Evolutionary conservation across 2,797 vertebrate genomes (phyloP), one percentile per base, ranked within the genome.

Genomic region (Psittacula echo): DNA sequence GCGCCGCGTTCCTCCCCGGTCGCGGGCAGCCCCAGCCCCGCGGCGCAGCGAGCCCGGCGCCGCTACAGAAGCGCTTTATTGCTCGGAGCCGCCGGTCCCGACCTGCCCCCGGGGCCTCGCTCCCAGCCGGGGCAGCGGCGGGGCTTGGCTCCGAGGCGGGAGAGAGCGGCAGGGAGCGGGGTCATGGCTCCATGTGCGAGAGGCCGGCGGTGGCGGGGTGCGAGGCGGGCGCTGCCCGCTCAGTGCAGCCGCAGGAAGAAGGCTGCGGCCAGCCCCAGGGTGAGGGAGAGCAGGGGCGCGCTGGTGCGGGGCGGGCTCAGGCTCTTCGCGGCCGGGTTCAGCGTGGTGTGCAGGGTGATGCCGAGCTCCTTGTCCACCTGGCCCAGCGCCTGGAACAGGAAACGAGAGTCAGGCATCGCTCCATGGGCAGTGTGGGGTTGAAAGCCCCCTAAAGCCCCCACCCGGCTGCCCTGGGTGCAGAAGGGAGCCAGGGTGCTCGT

Each of bases 271-370:
- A 75, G 5, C 4, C 12, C 96, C 86, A 96, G 10, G 9, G 42
- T 3, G 2, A 89, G 27, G 42, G 67, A 32, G 16, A 93, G 53
- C 4, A 92, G 32, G 10, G 58, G 10, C 0, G 77, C 5, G 70
- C 29, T 54, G 74, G 9, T 1, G 2, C 53, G 7, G 0, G 89
- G 11, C 1, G 86, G 7, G 70, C 70, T 87, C 75, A 51, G 30
- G 75, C 1, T 37, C 13, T 0, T 2, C 5, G 0, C 0, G 3
- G 17, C 0, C 7, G 0, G 3, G 1, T 5, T 8, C 4, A 0
- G 37, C 8, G 37, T 13, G 7, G 60, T 18, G 11, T 26, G 37
- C 17, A 4, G 12, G 60, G n/a, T 60, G 56, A 17, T 37, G 56
- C 4, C 7, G 22, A 11, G 2, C 23, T 3, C 16, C 5, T 54